Evolutionary conservation across 2,113 vertebrate genomes (phyloP).

Genomic region (Clinocottus analis): DNA sequence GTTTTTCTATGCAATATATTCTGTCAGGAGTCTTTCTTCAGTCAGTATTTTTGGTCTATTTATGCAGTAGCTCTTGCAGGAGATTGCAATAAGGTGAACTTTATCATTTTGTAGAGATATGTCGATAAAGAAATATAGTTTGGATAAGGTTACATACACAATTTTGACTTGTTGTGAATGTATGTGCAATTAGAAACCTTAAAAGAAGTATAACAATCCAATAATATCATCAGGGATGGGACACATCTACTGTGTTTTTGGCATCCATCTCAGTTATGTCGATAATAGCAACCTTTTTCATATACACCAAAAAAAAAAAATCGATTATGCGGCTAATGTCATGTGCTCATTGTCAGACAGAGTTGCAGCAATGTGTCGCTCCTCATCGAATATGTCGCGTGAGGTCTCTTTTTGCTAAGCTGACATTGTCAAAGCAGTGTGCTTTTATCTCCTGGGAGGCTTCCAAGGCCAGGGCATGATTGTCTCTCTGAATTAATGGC

Average conservation of each 20-base stretch:
- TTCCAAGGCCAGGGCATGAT: constrained; percentile 56
- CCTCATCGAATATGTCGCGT: constrained; percentile 51
- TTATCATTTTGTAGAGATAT: not conserved
- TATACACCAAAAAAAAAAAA: constrained; percentile 31
- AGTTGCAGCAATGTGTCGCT: constrained; percentile 45
- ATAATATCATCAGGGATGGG: not conserved
- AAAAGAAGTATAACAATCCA: not conserved
- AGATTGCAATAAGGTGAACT: constrained; percentile 1
- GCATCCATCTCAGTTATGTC: not conserved
- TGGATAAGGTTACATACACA: not conserved
- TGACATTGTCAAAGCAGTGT: constrained; percentile 68
- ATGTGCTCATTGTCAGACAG: constrained; percentile 41
- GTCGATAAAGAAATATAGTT: not conserved
- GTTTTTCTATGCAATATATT: constrained; percentile 1
- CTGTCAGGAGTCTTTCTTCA: not conserved
- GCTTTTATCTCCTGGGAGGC: constrained; percentile 66
- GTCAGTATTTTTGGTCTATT: constrained; percentile 1
- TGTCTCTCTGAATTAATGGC: constrained; percentile 76
- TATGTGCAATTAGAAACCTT: not conserved
- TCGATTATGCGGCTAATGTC: constrained; percentile 55
- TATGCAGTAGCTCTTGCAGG: not conserved
- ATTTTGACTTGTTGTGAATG: not conserved
- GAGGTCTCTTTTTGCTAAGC: constrained; percentile 62
- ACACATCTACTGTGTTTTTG: not conserved
- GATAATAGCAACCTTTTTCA: constrained; percentile 6